Base-by-base conservation (phyloP, 2,113 vertebrate genomes). In the Hassar affinis region DNA sequence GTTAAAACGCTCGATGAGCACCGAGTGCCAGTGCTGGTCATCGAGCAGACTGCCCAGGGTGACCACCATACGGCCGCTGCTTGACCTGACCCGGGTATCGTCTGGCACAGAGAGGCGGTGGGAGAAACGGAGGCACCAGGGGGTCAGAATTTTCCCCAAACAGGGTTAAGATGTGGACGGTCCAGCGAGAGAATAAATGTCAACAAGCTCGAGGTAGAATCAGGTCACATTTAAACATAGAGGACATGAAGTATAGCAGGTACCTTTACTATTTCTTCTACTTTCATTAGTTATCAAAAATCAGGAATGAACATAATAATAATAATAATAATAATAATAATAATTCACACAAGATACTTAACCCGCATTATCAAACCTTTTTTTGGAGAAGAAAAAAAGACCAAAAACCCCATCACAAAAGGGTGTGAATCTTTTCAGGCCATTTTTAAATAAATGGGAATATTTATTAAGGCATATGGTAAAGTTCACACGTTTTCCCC, bases 11-110 rank as follows among this genome's bases (percentile, higher is more conserved):
- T 99, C 98, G 0, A 99, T 94, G 69, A 97, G 95, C 62, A 99
- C 97, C 0, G 96, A 95, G 86, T 99, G 98, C 98, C 98, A 99
- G 82, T 98, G 97, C 86, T 97, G 97, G 89, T 99, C 98, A 54
- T 99, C 98, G 84, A 99, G 92, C 81, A 99, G 95, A 79, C 97
- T 99, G 86, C 98, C 97, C 89, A 98, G 91, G 2, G 94, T 95
- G 80, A 95, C 92, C 0, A 95, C 94, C 0, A 94, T 93, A 2
- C 93, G 94, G 1, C 93, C 93, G 84, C 91, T 95, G 84, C 94
- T 95, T 88, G 95, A 94, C 84, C 94, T 94, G 18, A 92, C 89
- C 87, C 95, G 94, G 92, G 91, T 95, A 90, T 98, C 97, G 83
- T 97, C 97, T 99, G 86, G 35, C n/a, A 62, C 15, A 78, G 17